A percentile compares a stretch with the other conserved stretches of the same genome.
Conservation (phyloP, 2,797 vertebrate genomes). For the Amazona finschi region DNA sequence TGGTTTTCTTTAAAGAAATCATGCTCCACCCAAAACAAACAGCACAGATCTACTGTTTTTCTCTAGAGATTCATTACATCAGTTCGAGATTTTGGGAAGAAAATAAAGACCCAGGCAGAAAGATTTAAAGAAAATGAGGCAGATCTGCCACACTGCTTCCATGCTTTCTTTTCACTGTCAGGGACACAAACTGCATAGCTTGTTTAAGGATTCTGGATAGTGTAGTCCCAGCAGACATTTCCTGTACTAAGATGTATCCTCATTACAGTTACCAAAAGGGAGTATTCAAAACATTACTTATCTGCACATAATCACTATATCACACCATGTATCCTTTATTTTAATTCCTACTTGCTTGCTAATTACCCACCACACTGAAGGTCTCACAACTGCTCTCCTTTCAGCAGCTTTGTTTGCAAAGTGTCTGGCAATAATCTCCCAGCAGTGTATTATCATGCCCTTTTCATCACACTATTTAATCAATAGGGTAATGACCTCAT, state of each 20-base stretch:
- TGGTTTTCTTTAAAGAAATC: neutral
- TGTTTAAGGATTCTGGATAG: conserved; percentile 43
- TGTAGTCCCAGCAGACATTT: conserved; percentile 40
- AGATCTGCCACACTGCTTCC: neutral
- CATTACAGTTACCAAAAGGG: conserved; percentile 53
- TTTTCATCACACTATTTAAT: conserved; percentile 80
- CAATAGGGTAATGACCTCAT: conserved; percentile 74
- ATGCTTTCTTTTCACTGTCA: neutral
- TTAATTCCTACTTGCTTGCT: conserved; percentile 58
- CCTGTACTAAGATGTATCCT: conserved; percentile 34
- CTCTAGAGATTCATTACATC: neutral
- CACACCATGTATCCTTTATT: conserved; percentile 49
- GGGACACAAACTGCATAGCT: conserved; percentile 14
- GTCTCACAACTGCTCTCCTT: conserved; percentile 66
- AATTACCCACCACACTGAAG: conserved; percentile 67
- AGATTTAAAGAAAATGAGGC: neutral
- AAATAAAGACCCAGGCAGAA: neutral
- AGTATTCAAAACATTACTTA: conserved; percentile 55
- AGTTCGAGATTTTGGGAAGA: neutral
- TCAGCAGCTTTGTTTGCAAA: conserved; percentile 73
- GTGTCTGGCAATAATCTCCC: conserved; percentile 76
- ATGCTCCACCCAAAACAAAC: neutral
- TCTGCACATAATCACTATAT: conserved; percentile 60
- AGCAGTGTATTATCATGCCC: conserved; percentile 70
- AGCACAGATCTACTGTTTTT: neutral